phyloP scores from a whole-genome alignment of 2,113 vertebrate species.

The Pseudorasbora parva region DNA sequence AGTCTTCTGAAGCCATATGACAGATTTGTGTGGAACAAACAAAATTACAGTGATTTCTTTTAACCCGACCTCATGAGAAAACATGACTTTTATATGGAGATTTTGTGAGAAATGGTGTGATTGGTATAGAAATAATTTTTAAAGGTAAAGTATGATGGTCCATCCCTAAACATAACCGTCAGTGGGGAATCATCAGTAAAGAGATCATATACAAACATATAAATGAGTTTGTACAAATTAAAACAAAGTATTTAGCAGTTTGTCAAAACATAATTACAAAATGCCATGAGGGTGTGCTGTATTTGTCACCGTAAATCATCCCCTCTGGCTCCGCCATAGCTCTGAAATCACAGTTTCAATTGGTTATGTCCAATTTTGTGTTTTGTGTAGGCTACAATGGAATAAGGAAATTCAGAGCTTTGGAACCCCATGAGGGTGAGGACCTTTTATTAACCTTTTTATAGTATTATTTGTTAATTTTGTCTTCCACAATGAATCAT shows the following conservation, averaged over 20 bases:
- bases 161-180: not conserved
- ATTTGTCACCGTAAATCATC: not conserved
- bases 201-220: not conserved
- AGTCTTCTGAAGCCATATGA: not conserved
- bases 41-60: not conserved
- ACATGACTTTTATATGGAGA: not conserved
- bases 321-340: too few species aligned
- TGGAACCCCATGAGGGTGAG: not conserved
- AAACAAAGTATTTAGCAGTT: not conserved
- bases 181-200: too few species aligned
- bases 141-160: too few species aligned
- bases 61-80: not conserved
- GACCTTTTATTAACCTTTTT: not conserved
- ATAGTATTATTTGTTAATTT: conserved; percentile 7
- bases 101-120: not conserved
- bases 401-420: not conserved
- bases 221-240: not conserved
- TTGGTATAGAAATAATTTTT: too few species aligned
- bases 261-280: not conserved
- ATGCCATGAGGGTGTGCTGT: not conserved
- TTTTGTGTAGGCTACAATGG: not conserved
- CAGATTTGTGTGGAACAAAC: not conserved
- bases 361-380: not conserved
- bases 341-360: not conserved
- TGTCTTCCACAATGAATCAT: not conserved